Conservation (phyloP, 2,113 vertebrate species). For the Ammospiza nelsoni region DNA sequence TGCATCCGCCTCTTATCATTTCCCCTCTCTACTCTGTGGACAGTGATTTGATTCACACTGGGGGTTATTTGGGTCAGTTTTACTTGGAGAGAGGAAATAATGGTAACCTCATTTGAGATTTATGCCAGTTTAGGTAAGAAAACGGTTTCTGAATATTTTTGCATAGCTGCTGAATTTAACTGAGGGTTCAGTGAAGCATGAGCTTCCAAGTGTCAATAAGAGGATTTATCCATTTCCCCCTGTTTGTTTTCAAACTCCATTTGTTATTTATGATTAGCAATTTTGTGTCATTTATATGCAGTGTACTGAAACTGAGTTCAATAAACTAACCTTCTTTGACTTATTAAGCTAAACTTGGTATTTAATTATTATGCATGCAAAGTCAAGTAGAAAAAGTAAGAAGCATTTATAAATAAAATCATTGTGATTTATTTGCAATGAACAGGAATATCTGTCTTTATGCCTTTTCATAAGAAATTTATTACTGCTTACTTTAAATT, state of each 20-base stretch:
- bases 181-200: slow-evolving; percentile 1
- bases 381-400: not conserved
- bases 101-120: slow-evolving; percentile 40
- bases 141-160: slow-evolving; percentile 46
- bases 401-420: not conserved
- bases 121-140: slow-evolving; percentile 24
- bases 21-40: not conserved
- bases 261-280: not conserved
- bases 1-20: not conserved
- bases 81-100: slow-evolving; percentile 19
- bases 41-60: slow-evolving; percentile 34
- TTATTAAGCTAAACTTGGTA: not conserved
- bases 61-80: slow-evolving; percentile 29
- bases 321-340: slow-evolving; percentile 10
- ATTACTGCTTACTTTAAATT: slow-evolving; percentile 10
- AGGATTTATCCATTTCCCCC: not conserved
- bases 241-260: slow-evolving; percentile 31
- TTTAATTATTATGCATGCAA: slow-evolving; percentile 1
- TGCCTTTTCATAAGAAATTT: not conserved
- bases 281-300: not conserved
- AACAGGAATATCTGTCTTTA: not conserved
- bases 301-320: not conserved
- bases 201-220: not conserved
- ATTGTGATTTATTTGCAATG: not conserved
- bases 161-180: slow-evolving; percentile 17